These are phyloP conservation scores for Amphiura filiformis DNA, from an alignment of 35 echinoderm and acorn worm species.

Conservation along the genomic window DNA sequence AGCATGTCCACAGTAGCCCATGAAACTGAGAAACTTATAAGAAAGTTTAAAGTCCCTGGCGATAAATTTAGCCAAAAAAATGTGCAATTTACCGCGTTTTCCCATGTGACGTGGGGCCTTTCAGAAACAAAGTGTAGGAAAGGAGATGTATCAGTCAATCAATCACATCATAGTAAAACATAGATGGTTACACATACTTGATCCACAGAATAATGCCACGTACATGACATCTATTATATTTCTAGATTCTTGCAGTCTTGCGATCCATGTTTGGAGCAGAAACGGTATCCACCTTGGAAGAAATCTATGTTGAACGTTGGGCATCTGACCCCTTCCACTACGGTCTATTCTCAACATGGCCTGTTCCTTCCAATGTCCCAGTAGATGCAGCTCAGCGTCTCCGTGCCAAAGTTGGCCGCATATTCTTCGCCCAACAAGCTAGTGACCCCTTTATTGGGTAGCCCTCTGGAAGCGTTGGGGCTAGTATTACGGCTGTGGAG, in stretches of 20 bases:
- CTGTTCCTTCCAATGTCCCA: not conserved
- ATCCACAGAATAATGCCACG: no score
- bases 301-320: not conserved
- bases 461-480: not conserved
- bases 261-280: not conserved
- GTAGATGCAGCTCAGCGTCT: not conserved
- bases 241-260: not conserved
- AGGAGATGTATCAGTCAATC: not conserved
- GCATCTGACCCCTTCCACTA: not conserved
- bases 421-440: not conserved
- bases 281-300: not conserved
- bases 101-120: not conserved
- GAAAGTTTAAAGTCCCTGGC: not conserved
- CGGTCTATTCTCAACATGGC: not conserved
- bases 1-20: no score
- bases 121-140: not conserved
- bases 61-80: not conserved
- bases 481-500: not conserved
- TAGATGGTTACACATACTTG: no score
- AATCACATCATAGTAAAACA: not conserved
- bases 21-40: no score
- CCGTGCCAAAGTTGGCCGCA: not conserved
- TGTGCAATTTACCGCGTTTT: no score
- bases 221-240: no score
- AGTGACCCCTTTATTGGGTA: not conserved